Evolutionary conservation across 2,113 vertebrate genomes (phyloP), one percentile per base, ranked within the genome.

Genomic region (Aldabrachelys gigantea): DNA sequence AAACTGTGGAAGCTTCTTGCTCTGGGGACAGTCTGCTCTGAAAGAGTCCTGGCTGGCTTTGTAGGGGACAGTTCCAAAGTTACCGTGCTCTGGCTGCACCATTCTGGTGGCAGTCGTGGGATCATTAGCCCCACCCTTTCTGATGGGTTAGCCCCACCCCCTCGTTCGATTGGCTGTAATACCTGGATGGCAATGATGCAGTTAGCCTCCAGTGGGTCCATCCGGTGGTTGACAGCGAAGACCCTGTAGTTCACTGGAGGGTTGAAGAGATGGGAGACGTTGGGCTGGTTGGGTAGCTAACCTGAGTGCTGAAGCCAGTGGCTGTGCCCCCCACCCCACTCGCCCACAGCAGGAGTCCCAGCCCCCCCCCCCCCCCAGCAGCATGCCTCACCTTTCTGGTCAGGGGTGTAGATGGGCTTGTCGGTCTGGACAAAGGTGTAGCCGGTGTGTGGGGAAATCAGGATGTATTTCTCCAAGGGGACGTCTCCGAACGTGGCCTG

Each of bases 371-470:
- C 10, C 47, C 47, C 19, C 49, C 53, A 41, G 31, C 50, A 56
- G 11, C 13, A 27, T 22, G 84, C 76, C 5, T n/a, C 84, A 95
- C 91, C 90, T 2, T 10, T 19, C 38, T 95, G 92, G 19, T 93
- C 89, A 1, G 96, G 97, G 19, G 89, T 97, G 29, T 93, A 95
- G 89, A 95, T 89, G 29, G 91, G 79, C 72, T 97, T 96, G 54
- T 97, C 95, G 1, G 89, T 94, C 90, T 96, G 95, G 82, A 94
- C 84, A 56, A 95, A 96, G 82, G 95, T 88, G 69, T 95, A 96
- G 69, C 94, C 96, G 49, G 91, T 87, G 0, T 97, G 94, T 31
- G 93, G 88, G 11, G 57, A 69, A 72, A 95, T 75, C 31, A 92
- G 57, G 65, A 95, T 80, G 8, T 79, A 22, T 69, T 95, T 95